Evolutionary conservation across 2,113 vertebrate species (phyloP).

Genomic region (Taxidea taxus): DNA sequence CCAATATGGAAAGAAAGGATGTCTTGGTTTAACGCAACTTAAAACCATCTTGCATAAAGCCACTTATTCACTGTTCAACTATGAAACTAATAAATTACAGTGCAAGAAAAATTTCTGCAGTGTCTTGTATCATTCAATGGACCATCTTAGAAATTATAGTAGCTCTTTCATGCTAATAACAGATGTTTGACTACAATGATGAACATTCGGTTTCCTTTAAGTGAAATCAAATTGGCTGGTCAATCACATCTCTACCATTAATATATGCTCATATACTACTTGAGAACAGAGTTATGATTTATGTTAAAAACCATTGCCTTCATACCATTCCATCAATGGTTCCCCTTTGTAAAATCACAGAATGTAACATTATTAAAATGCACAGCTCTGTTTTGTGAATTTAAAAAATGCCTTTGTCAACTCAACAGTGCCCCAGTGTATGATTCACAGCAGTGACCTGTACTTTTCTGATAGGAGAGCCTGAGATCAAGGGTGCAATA

Average conservation of each 20-base stretch:
- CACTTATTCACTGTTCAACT: not conserved
- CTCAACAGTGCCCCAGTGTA: not conserved
- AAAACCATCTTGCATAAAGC: not conserved
- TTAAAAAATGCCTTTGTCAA: not conserved
- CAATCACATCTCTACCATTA: not conserved
- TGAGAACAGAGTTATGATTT: not conserved
- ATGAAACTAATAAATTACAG: not conserved
- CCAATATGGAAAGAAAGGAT: not conserved
- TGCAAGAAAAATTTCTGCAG: not conserved
- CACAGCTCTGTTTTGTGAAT: not conserved
- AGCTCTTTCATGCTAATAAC: not conserved
- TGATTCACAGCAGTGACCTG: not conserved
- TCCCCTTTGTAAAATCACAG: not conserved
- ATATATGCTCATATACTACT: not conserved
- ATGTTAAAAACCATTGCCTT: not conserved
- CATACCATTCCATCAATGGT: not conserved
- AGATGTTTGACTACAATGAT: not conserved
- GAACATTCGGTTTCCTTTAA: not conserved
- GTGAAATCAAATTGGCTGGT: not conserved
- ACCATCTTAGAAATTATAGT: not conserved
- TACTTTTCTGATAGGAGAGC: not conserved
- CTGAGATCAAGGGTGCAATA: constrained; percentile 10
- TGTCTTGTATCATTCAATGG: not conserved
- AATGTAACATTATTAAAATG: not conserved
- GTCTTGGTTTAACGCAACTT: not conserved